phyloP scores from a whole-genome alignment of 92 coral and sea anemone genomes.

The Palythoa grandis region DNA sequence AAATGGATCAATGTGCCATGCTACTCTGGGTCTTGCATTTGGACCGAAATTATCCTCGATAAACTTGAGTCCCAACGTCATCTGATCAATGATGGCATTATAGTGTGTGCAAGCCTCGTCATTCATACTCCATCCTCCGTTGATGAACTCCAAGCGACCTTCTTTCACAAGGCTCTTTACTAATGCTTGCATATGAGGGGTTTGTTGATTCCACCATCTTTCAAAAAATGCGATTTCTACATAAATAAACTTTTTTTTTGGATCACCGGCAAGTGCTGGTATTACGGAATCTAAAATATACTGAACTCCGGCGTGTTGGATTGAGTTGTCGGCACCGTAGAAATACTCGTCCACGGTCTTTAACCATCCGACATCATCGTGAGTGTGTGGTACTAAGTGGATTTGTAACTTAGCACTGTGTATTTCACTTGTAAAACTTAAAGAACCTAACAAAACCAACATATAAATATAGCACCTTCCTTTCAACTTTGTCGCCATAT shows the following conservation, averaged over 20 bases:
- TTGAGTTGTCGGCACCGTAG: too few relatives aligned
- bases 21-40: constrained; percentile 70
- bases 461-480: too few relatives aligned
- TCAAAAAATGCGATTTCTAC: constrained; percentile 77
- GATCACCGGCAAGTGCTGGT: too few relatives aligned
- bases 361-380: constrained; percentile 3
- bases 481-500: too few relatives aligned
- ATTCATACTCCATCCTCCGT: constrained; percentile 85
- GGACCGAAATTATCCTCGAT: constrained; percentile 72
- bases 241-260: constrained; percentile 52
- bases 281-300: constrained; percentile 61
- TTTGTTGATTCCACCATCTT: constrained; percentile 79
- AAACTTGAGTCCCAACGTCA: constrained; percentile 74
- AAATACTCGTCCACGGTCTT: too few relatives aligned
- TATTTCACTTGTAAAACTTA: too few relatives aligned
- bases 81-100: constrained; percentile 80
- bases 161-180: constrained; percentile 65
- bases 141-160: constrained; percentile 67
- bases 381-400: too few relatives aligned
- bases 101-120: constrained; percentile 80
- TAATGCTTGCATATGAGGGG: constrained; percentile 45
- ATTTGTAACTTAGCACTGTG: too few relatives aligned
- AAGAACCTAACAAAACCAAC: too few relatives aligned
- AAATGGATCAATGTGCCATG: constrained; percentile 87
- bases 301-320: constrained; percentile 7